Evolutionary conservation across 2,888 invertebrate genomes (phyloP), one percentile per base, ranked within the genome.

Genomic region (Eupithecia insigniata): DNA sequence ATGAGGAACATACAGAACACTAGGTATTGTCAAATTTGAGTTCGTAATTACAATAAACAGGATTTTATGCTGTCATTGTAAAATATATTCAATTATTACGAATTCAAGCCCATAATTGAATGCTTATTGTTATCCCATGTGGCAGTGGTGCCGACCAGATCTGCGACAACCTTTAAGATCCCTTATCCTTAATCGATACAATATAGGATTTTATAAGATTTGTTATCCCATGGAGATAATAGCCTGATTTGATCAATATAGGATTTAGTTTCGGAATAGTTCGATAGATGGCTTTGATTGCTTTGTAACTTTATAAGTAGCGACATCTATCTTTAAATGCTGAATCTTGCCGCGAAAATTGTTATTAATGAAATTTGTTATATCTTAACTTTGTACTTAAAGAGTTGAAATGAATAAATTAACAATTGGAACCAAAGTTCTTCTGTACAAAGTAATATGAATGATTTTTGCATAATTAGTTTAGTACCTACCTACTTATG

Each of bases 221-320:
- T 22, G 26, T 14, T 55, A 55, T 55, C 14, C 26, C 12, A n/a
- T 51, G 51, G 51, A 51, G 26, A 55, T n/a, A 26, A 55, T 55
- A 55, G 55, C 55, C 55, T 55, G 30, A 60, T 60, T 18, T 62
- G n/a, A 62, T 4, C 46, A 22, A 32, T 32, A 32, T 2, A 10
- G 61, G n/a, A 61, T 18, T 61, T 32, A 2, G 61, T 62, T 62
- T 62, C 34, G 32, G 22, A n/a, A 32, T 34, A 62, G 34, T n/a
- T 62, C 10, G 22, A 34, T n/a, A 62, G 61, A 62, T 62, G 61
- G 32, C 61, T 34, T 12, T 32, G 61, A 62, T 32, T 62, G 18
- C 4, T 61, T 2, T 14, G 26, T 12, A 5, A 62, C 22, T n/a
- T 32, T 0, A n/a, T 18, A 30, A 58, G 18, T 30, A 62, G 61